Percentiles rank a stretch among this genome's conserved stretches.
Evolutionary conservation across 2,888 invertebrate genomes (phyloP).

Genomic region (Congeria kusceri): DNA sequence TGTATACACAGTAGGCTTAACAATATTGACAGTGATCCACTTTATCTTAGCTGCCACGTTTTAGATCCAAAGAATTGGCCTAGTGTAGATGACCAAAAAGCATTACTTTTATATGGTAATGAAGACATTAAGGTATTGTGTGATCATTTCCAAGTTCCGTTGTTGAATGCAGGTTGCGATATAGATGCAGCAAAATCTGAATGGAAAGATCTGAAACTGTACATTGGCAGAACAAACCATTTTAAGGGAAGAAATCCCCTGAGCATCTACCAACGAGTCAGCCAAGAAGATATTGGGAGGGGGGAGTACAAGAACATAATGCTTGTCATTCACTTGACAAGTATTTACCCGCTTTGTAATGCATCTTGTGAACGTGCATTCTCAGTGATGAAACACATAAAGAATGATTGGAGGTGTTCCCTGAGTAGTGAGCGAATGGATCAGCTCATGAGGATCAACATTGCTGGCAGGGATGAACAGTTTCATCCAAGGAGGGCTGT

Average conservation of each 20-base stretch:
- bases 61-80: conserved; percentile 48
- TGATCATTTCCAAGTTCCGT: neutral
- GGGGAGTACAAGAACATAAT: neutral
- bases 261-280: neutral
- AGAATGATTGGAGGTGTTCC: conserved; percentile 1
- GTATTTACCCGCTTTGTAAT: too few species aligned
- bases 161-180: too few species aligned
- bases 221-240: neutral
- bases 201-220: conserved; percentile 2
- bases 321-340: neutral
- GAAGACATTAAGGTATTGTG: neutral
- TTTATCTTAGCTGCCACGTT: conserved; percentile 12
- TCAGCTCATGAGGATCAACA: neutral
- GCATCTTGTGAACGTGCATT: neutral
- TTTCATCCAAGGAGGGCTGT: too few species aligned
- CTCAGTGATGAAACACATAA: neutral
- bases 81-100: neutral
- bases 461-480: neutral
- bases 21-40: neutral
- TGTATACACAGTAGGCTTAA: conserved; percentile 20
- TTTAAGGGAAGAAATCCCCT: neutral
- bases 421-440: neutral
- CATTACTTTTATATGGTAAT: neutral
- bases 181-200: neutral
- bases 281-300: neutral